Evolutionary conservation across 1,140 invertebrate species (phyloP).

Genomic region (Trialeurodes vaporariorum): DNA sequence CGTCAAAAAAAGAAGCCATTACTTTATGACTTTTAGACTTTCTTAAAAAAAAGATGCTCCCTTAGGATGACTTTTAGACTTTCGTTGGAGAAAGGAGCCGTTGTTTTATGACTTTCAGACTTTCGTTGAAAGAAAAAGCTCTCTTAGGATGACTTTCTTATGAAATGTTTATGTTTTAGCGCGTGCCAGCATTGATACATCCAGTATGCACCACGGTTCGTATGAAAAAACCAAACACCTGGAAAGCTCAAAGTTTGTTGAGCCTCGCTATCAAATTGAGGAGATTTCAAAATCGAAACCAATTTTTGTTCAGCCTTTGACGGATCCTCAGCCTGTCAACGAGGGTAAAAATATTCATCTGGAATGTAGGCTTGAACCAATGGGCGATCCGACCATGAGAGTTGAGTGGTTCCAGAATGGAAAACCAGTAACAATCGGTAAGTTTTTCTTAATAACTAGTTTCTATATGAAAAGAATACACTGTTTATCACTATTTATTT

Average conservation of each 20-base stretch:
- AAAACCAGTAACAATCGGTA: constrained; percentile 66
- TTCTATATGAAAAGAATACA: neutral
- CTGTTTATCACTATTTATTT: no score
- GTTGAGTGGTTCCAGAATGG: constrained; percentile 95
- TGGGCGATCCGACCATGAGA: constrained; percentile 89
- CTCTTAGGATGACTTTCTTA: no score
- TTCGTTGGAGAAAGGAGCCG: no score
- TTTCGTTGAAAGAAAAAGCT: no score
- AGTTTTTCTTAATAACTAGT: constrained; percentile 15
- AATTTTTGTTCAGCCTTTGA: constrained; percentile 73
- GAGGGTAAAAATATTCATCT: constrained; percentile 87
- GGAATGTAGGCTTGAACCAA: constrained; percentile 80
- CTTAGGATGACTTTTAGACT: no score
- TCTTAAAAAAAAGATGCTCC: no score
- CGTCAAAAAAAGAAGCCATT: no score
- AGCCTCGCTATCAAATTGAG: constrained; percentile 79
- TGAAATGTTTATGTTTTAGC: no score
- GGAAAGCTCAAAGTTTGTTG: constrained; percentile 72
- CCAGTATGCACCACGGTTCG: constrained; percentile 69
- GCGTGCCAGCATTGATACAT: constrained; percentile 73
- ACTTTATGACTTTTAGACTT: no score
- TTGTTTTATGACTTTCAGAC: no score
- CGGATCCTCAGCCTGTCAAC: constrained; percentile 64
- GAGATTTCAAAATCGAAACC: constrained; percentile 89
- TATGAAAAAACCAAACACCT: constrained; percentile 78